Conservation (phyloP, 2,888 invertebrate species). For the Psylliodes chrysocephalus region DNA sequence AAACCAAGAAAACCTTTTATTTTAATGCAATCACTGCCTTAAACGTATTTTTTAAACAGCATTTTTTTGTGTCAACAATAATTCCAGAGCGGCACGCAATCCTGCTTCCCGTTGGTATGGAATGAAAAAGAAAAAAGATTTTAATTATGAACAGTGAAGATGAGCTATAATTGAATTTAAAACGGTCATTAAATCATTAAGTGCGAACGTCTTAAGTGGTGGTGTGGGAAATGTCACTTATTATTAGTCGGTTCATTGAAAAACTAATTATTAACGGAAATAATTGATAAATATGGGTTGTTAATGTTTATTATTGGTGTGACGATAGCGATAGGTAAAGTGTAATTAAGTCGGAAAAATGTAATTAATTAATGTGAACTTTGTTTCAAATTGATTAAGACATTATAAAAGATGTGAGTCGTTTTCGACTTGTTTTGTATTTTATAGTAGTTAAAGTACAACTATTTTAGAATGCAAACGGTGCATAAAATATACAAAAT, state of each 20-base stretch:
- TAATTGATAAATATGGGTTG: slow-evolving; percentile 14
- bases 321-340: slow-evolving; percentile 1
- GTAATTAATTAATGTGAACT: no score
- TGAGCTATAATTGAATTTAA: slow-evolving; percentile 23
- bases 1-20: no score
- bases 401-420: no score
- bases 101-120: slow-evolving; percentile 1
- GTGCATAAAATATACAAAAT: no score
- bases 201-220: slow-evolving; percentile 16
- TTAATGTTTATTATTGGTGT: neutral
- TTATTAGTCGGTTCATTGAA: slow-evolving; percentile 16
- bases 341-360: no score
- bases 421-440: no score
- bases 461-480: no score
- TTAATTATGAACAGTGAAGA: slow-evolving; percentile 10
- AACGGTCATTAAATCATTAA: slow-evolving; percentile 25
- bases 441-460: no score
- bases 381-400: no score
- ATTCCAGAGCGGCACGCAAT: slow-evolving; percentile 12
- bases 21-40: no score
- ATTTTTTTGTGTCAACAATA: neutral
- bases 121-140: slow-evolving; percentile 2
- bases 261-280: slow-evolving; percentile 8
- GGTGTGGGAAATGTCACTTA: slow-evolving; percentile 27
- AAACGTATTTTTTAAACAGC: no score